Conservation (phyloP, 2,113 vertebrate species). For the Myxocyprinus asiaticus region DNA sequence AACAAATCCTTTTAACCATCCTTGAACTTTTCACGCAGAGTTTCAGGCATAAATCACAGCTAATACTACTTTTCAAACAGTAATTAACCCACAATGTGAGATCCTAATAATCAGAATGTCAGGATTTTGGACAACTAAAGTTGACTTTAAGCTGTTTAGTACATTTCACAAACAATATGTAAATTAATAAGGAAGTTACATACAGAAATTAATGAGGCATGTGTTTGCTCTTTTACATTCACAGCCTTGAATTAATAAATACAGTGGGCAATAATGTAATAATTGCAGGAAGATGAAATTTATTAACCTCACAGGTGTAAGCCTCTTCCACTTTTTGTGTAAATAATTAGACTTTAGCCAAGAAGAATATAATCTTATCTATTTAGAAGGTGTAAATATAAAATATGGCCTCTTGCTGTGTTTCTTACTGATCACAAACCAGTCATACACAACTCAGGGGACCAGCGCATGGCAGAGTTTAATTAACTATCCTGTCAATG, state of each 20-base stretch:
- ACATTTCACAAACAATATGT: background rate
- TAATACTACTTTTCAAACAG: no score
- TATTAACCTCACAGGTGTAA: background rate
- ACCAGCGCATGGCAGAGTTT: conserved; percentile 14
- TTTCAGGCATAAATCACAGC: no score
- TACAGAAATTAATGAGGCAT: background rate
- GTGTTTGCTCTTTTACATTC: background rate
- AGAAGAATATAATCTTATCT: background rate
- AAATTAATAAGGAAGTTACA: background rate
- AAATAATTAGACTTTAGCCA: no score
- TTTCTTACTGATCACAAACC: conserved; percentile 12
- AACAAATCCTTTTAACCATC: no score
- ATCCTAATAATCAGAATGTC: background rate
- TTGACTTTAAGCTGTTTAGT: background rate
- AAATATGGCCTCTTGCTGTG: background rate
- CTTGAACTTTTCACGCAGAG: no score
- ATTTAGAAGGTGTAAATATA: conserved; percentile 34
- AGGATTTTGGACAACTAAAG: no score
- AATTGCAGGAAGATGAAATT: background rate
- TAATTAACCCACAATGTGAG: no score
- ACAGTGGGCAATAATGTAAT: background rate
- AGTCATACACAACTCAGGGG: background rate
- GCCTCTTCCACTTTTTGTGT: no score
- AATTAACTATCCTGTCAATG: conserved; percentile 47
- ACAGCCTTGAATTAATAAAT: background rate